Conservation (phyloP, 2,797 vertebrate genomes). For the Lepus townsendii region DNA sequence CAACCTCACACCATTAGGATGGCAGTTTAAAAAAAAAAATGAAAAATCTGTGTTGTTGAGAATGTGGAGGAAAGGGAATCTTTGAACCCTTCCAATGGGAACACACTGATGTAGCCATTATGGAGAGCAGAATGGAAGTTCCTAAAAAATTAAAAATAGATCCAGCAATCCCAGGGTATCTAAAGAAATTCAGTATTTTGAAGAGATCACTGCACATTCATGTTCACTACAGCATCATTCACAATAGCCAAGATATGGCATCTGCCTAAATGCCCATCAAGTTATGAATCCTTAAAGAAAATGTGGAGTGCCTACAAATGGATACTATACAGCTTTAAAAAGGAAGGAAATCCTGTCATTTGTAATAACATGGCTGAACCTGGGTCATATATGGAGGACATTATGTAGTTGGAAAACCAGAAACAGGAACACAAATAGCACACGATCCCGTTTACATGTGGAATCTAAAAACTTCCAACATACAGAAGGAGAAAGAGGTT, state of each 20-base stretch:
- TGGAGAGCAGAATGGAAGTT: not conserved
- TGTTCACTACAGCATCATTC: not conserved
- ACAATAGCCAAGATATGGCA: not conserved
- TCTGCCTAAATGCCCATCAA: not conserved
- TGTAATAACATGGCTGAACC: not conserved
- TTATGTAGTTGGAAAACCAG: not conserved
- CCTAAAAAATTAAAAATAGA: not conserved
- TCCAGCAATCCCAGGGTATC: not conserved
- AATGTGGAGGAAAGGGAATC: not conserved
- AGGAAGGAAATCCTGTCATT: not conserved
- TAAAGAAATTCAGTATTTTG: not conserved
- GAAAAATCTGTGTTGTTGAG: not conserved
- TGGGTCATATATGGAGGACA: not conserved
- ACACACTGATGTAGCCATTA: not conserved
- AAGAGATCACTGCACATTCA: fast-evolving
- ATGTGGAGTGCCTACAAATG: too few species aligned
- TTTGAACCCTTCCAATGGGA: not conserved
- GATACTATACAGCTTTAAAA: not conserved
- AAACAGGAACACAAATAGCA: not conserved
- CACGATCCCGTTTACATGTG: too few species aligned
- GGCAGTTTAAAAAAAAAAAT: not conserved
- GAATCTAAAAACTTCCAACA: not conserved
- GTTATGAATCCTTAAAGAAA: not conserved
- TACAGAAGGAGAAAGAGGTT: not conserved
- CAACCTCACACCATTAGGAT: not conserved